Evolutionary conservation across 2,797 vertebrate genomes (phyloP).

Genomic region (Novumbra hubbsi): DNA sequence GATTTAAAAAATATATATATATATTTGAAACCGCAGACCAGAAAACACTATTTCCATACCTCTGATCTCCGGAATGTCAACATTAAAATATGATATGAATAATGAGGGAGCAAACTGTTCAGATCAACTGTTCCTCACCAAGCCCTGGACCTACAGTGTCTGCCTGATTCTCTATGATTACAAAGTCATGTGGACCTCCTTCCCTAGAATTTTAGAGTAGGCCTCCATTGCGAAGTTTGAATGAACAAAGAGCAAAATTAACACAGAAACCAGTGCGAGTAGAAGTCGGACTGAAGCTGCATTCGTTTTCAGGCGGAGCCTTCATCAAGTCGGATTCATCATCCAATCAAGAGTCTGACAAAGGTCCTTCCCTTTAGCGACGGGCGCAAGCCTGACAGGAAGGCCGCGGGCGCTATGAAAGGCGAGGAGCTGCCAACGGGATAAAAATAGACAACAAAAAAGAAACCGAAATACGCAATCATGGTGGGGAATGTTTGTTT

Average conservation of each 20-base stretch:
- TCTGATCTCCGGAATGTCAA: background rate
- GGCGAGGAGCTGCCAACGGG: background rate
- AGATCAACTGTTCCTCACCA: background rate
- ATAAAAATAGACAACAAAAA: conserved; percentile 28
- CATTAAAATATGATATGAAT: background rate
- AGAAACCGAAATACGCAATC: conserved; percentile 43
- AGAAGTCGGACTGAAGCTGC: conserved; percentile 22
- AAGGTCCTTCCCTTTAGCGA: conserved; percentile 46
- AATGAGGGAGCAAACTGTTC: too few species aligned
- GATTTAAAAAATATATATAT: background rate
- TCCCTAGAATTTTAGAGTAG: background rate
- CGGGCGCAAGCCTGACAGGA: conserved; percentile 33
- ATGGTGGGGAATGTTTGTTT: conserved; percentile 32
- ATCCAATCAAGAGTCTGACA: conserved; percentile 45
- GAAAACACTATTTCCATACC: background rate
- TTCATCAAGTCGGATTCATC: conserved; percentile 53
- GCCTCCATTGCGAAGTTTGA: background rate
- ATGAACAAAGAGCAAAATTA: background rate
- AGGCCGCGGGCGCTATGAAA: background rate
- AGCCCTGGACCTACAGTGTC: background rate
- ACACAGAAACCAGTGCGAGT: background rate
- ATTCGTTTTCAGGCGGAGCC: conserved; percentile 18
- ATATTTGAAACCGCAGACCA: background rate
- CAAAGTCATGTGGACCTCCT: background rate
- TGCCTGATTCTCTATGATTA: background rate